Base-by-base conservation (phyloP, 2,888 invertebrate species). In the Clostera curtula region DNA sequence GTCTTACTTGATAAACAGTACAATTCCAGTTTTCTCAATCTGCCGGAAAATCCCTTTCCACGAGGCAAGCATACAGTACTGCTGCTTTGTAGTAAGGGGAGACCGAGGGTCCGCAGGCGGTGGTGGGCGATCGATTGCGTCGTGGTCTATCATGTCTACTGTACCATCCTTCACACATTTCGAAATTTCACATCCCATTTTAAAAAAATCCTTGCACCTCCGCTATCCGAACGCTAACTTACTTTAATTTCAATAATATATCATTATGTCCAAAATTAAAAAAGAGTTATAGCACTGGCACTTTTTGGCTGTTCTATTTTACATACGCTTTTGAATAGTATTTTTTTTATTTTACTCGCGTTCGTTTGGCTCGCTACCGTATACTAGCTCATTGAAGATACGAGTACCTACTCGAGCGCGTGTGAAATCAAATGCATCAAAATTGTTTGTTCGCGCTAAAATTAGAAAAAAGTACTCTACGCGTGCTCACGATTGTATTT, bases 1-100 rank as follows among this genome's bases (percentile, higher is more conserved):
- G 9, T 22, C 92, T 90, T 85, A 95, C 95, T 93, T 93, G 67
- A 95, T 86, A 67, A 96, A 95, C 88, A 96, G 91, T 62, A 89
- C 87, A 44, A 95, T 89, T 4, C 95, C 95, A 9, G 95, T 95
- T 23, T 90, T 89, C 65, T 93, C 93, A 74, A 95, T 92, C 31
- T 95, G 93, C 48, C 95, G 86, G 65, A 90, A 90, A 55, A 96
- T 93, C 10, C 93, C 95, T 57, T 93, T 95, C 96, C 95, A 96
- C 0, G 94, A 94, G 1, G 95, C 95, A 60, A 92, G 85, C 85
- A 95, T 93, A 67, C 88, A 91, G 80, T 93, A 95, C 73, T 92
- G 93, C 75, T 96, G 95, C 54, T 91, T 90, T 3, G 92, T 90
- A 0, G 92, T 93, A 29, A 95, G 82, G 0, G 95, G 95, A 17